Percentiles rank a stretch among this genome's conserved stretches.
Evolutionary conservation across 2,113 vertebrate species (phyloP).

Genomic region (Brienomyrus brachyistius): DNA sequence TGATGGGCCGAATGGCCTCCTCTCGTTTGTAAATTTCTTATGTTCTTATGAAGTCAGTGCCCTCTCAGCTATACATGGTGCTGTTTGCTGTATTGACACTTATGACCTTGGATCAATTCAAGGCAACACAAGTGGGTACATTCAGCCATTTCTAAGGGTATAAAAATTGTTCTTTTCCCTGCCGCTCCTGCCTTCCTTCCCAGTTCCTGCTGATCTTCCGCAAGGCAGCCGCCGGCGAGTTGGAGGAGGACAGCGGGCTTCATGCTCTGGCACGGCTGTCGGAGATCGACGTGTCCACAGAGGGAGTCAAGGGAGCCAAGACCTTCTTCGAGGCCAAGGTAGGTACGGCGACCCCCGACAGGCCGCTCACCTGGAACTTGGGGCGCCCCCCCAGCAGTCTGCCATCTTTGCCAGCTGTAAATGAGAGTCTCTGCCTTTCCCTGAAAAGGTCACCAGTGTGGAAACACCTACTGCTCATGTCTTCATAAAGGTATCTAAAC

Average conservation of each 20-base stretch:
- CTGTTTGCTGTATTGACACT: background rate
- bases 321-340: conserved; percentile 96
- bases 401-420: background rate
- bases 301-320: conserved; percentile 91
- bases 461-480: background rate
- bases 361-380: background rate
- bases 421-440: background rate
- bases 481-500: background rate
- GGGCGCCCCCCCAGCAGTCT: background rate
- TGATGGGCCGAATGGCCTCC: no score
- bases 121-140: background rate
- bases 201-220: conserved; percentile 95
- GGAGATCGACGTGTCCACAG: conserved; percentile 85
- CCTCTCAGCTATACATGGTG: background rate
- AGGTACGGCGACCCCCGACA: background rate
- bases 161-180: background rate
- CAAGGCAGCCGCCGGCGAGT: conserved; percentile 83
- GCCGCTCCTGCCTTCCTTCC: background rate
- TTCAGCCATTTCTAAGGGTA: background rate
- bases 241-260: conserved; percentile 84
- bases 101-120: background rate
- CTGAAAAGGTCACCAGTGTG: background rate
- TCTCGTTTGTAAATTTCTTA: no score
- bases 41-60: background rate
- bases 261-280: conserved; percentile 78